Percentiles rank a stretch among this genome's conserved stretches.
phyloP scores from a whole-genome alignment of 2,888 invertebrate genomes.

The Phlogophora meticulosa region DNA sequence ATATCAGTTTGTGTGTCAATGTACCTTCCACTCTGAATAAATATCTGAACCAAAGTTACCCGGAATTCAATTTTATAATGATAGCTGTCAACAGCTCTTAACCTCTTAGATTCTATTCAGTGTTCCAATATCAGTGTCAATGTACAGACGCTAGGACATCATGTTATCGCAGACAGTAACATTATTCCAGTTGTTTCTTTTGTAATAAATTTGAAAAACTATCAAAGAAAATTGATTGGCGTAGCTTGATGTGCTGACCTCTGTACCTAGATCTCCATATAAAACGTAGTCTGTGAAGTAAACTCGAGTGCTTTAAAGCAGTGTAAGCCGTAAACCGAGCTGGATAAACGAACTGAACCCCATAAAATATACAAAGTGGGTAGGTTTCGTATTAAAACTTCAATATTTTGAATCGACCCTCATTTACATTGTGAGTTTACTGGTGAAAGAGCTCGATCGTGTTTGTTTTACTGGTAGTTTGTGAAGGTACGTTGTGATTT shows the following conservation, averaged over 20 bases:
- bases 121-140: too few species aligned
- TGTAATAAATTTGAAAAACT: too few species aligned
- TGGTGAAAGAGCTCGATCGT: constrained; percentile 8
- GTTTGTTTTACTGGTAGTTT: constrained; percentile 31
- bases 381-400: constrained; percentile 33
- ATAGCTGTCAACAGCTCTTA: constrained; percentile 1
- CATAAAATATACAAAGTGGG: constrained; percentile 56
- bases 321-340: constrained; percentile 53
- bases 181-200: too few species aligned
- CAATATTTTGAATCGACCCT: constrained; percentile 44
- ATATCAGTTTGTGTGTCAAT: too few species aligned
- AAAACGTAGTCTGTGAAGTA: constrained; percentile 26
- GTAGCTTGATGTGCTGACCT: too few species aligned
- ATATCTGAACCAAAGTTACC: too few species aligned
- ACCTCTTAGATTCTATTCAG: neutral
- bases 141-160: too few species aligned
- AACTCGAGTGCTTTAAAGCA: constrained; percentile 31
- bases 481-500: constrained; percentile 13
- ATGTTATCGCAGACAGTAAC: too few species aligned
- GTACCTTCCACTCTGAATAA: too few species aligned
- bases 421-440: constrained; percentile 47
- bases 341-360: constrained; percentile 48
- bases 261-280: constrained; percentile 17
- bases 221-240: too few species aligned
- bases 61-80: too few species aligned